Percentiles rank a stretch among this genome's conserved stretches.
phyloP scores from a whole-genome alignment of 1,140 invertebrate genomes.

The Halyomorpha halys region DNA sequence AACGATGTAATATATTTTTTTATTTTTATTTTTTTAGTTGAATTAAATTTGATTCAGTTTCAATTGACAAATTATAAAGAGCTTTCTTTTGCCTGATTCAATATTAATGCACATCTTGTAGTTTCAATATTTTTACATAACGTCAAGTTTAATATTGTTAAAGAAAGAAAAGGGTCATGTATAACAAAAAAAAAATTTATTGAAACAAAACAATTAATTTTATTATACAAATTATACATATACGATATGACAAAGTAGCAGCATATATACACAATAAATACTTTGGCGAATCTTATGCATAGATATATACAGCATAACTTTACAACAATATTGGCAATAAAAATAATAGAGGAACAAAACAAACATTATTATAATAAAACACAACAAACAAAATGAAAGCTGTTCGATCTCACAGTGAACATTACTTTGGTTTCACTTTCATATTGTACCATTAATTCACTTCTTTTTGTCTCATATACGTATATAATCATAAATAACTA shows the following conservation, averaged over 20 bases:
- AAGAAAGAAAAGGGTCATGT: no score
- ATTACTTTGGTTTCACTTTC: no score
- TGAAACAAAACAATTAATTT: slow-evolving; percentile 14
- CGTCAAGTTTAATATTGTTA: no score
- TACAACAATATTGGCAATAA: slow-evolving; percentile 19
- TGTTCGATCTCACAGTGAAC: slow-evolving; percentile 16
- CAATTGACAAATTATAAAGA: no score
- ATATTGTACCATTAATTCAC: no score
- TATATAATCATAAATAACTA: slow-evolving; percentile 7
- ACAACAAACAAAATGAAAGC: slow-evolving; percentile 6
- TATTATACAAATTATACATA: slow-evolving; percentile 25
- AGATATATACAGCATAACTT: slow-evolving; percentile 24
- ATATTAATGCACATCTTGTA: no score
- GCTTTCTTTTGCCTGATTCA: no score
- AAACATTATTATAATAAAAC: slow-evolving; percentile 1
- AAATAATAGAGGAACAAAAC: slow-evolving; percentile 15
- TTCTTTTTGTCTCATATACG: slow-evolving; percentile 1
- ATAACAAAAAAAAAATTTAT: background rate
- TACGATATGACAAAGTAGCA: slow-evolving; percentile 21
- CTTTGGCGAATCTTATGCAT: slow-evolving; percentile 21
- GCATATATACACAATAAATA: slow-evolving; percentile 24
- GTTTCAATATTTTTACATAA: no score
- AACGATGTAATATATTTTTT: no score
- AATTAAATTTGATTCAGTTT: no score
- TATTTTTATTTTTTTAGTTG: no score